Base-by-base conservation (phyloP, 2,888 invertebrate genomes). In the Blera fallax region DNA sequence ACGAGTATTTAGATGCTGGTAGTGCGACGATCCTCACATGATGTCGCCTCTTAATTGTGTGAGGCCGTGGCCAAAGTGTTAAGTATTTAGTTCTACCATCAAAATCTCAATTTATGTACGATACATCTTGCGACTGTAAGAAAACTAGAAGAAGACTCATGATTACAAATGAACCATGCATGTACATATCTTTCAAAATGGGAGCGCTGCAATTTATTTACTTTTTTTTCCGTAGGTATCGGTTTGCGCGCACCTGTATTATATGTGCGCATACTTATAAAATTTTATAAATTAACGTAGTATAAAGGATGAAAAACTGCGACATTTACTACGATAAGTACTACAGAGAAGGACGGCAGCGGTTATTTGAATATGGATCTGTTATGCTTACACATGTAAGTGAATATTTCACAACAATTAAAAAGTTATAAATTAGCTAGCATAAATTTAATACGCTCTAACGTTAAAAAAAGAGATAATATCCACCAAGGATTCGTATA, bases 71-170 rank as follows among this genome's bases (percentile, higher is more conserved):
- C 58, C 58, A 77, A 78, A 83, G 83, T 83, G 83, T 83, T 67
- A 83, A 83, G 83, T 83, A 79, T 83, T 83, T 83, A 83, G 83
- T 79, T 79, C 54, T 73, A 73, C 67, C 78, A 73, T 79, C 79
- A 62, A 79, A 83, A 73, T 78, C 67, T 48, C 67, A 79, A 67
- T 74, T 74, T 40, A 79, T 79, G 58, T 67, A 24, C 24, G 2
- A 48, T 32, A 18, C 52, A 14, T 76, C 40, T 65, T 34, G 65
- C 48, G 65, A 65, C n/a, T 60, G 21, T n/a, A 11, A 21, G n/a
- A 11, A 37, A 60, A 60, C 43, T 48, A 32, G 45, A 32, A 29
- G 16, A 32, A 65, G 37, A 34, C 34, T 48, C 64, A 64, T 64
- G 29, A 27, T 64, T 64, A 64, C 62, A 45, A 32, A 11, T 21